A percentile compares a stretch with the other conserved stretches of the same genome.
Evolutionary conservation across 2,797 vertebrate species (phyloP).

Genomic region (Syngnathus acus): DNA sequence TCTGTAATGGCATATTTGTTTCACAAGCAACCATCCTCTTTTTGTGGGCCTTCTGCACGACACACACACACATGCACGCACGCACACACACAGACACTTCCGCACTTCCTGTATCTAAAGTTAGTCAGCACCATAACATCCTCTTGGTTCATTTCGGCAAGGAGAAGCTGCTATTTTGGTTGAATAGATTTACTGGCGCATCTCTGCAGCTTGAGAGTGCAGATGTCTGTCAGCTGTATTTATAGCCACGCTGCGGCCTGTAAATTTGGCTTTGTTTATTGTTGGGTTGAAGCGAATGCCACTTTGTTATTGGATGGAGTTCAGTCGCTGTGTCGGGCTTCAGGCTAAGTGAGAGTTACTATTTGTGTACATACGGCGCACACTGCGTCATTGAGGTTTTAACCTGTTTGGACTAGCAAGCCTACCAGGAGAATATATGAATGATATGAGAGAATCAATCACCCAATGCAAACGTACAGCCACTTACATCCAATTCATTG

Average conservation of each 20-base stretch:
- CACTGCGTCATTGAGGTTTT: not conserved
- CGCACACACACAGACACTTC: slow-evolving; percentile 24
- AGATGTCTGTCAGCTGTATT: slow-evolving; percentile 39
- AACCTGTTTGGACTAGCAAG: not conserved
- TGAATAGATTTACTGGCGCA: slow-evolving; percentile 33
- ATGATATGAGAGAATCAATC: not conserved
- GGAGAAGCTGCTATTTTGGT: slow-evolving; percentile 65
- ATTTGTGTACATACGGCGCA: slow-evolving; percentile 32
- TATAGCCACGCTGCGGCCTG: slow-evolving; percentile 21
- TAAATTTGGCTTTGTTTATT: slow-evolving; percentile 41
- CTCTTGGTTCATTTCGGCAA: slow-evolving; percentile 64
- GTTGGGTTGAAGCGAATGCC: slow-evolving; percentile 23
- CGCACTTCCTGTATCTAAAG: slow-evolving; percentile 72
- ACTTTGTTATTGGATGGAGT: slow-evolving; percentile 23
- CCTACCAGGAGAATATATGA: not conserved
- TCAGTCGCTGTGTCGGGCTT: slow-evolving; percentile 27
- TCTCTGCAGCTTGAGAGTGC: slow-evolving; percentile 28
- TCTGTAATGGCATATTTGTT: slow-evolving; percentile 64
- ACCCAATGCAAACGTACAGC: not conserved
- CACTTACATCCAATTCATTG: not conserved
- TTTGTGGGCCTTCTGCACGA: slow-evolving; percentile 42
- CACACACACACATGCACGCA: slow-evolving; percentile 14
- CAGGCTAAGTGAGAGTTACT: slow-evolving; percentile 39
- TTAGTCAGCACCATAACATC: slow-evolving; percentile 68
- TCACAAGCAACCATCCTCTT: slow-evolving; percentile 64